These are phyloP conservation scores for Ylistrum balloti DNA, from an alignment of 1,140 invertebrate species.

Conservation along the genomic window DNA sequence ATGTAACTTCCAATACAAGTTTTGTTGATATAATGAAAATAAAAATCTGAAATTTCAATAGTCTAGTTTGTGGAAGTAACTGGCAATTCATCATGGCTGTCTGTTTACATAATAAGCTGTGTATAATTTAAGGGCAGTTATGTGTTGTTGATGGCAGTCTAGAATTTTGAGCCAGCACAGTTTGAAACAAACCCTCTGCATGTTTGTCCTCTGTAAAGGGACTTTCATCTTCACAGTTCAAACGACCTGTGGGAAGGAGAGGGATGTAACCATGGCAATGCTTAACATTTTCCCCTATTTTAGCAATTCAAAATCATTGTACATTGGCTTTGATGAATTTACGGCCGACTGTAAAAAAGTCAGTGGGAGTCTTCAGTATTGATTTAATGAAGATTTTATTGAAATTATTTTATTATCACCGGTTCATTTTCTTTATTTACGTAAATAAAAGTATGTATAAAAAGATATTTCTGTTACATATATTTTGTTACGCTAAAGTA, in stretches of 20 bases:
- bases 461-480: no score
- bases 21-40: not conserved
- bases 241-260: conserved; percentile 18
- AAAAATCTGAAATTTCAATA: not conserved
- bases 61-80: not conserved
- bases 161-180: not conserved
- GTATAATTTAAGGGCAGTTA: not conserved
- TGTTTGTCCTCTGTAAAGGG: conserved; percentile 32
- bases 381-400: conserved; percentile 29
- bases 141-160: not conserved
- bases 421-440: no score
- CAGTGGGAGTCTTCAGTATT: conserved; percentile 1
- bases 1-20: conserved; percentile 23
- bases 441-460: no score
- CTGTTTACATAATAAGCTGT: not conserved
- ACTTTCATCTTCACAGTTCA: conserved; percentile 11
- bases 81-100: conserved; percentile 2
- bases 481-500: no score
- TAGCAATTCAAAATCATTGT: conserved; percentile 17
- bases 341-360: not conserved
- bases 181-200: conserved; percentile 23
- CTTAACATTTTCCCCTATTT: conserved; percentile 6
- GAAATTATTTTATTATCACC: not conserved
- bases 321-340: conserved; percentile 40
- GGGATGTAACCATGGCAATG: conserved; percentile 2